Percentiles rank a stretch among this genome's conserved stretches.
Evolutionary conservation across 2,888 invertebrate species (phyloP).

Genomic region (Drosophila koepferae): DNA sequence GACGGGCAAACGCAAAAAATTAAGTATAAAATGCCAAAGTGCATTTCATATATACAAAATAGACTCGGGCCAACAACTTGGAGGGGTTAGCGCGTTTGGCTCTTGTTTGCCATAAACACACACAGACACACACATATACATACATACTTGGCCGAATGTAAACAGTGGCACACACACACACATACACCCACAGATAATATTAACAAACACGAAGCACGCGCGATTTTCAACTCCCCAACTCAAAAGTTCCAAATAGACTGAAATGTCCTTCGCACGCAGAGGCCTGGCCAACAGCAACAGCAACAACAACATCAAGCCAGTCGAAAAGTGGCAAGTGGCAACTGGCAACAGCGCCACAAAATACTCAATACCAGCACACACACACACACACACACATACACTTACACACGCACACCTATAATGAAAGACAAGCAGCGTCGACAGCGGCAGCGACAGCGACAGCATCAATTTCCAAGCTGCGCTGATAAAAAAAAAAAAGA

Average conservation of each 20-base stretch:
- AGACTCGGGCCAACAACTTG: not conserved
- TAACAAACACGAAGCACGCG: constrained; percentile 63
- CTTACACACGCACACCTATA: constrained; percentile 24
- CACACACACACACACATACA: constrained; percentile 11
- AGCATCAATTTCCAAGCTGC: constrained; percentile 59
- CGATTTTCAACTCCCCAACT: constrained; percentile 79
- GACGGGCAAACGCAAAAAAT: not conserved
- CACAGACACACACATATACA: not conserved
- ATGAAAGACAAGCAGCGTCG: constrained; percentile 43
- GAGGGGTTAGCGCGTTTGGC: not conserved
- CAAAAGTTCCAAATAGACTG: constrained; percentile 81
- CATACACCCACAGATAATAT: constrained; percentile 7
- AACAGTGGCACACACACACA: constrained; percentile 15
- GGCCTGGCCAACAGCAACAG: constrained; percentile 34
- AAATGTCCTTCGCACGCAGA: constrained; percentile 75
- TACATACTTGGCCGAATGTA: constrained; percentile 13
- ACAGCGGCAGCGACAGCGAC: constrained; percentile 31
- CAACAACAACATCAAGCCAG: constrained; percentile 27
- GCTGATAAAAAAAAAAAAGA: constrained; percentile 42
- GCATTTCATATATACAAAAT: constrained; percentile 28
- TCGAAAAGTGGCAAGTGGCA: constrained; percentile 42
- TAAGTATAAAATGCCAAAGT: constrained; percentile 19
- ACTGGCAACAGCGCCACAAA: constrained; percentile 49
- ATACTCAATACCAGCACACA: constrained; percentile 40
- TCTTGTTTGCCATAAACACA: not conserved